phyloP scores from a whole-genome alignment of 2,888 invertebrate species.

The Cerastis leucographa region DNA sequence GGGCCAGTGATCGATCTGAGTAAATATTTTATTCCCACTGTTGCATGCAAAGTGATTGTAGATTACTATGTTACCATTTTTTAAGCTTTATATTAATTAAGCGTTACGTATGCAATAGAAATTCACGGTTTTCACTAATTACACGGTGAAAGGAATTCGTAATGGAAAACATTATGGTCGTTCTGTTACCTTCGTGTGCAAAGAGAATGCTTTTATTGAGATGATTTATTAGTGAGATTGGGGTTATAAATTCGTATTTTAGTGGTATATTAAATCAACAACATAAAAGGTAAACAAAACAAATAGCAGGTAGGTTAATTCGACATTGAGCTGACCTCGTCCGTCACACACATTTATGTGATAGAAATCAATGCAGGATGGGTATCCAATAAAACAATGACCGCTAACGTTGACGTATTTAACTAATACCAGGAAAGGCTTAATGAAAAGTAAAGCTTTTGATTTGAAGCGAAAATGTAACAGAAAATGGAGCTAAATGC shows the following conservation, averaged over 20 bases:
- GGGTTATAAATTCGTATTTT: conserved; percentile 18
- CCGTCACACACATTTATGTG: conserved; percentile 21
- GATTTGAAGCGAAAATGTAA: background rate
- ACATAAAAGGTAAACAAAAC: conserved; percentile 17
- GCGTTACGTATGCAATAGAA: conserved; percentile 59
- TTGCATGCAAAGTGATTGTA: conserved; percentile 80
- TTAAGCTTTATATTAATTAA: conserved; percentile 47
- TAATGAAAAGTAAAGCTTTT: conserved; percentile 1
- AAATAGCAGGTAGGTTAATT: conserved; percentile 6
- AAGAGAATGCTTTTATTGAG: conserved; percentile 46
- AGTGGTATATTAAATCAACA: conserved; percentile 17
- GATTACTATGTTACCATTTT: conserved; percentile 69
- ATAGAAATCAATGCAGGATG: conserved; percentile 27
- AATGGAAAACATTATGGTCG: conserved; percentile 47
- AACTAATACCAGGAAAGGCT: conserved; percentile 14
- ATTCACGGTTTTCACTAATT: conserved; percentile 60
- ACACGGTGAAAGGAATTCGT: conserved; percentile 54
- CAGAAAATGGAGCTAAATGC: background rate
- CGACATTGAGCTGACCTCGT: conserved; percentile 31
- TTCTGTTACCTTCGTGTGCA: conserved; percentile 55
- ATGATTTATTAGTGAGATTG: conserved; percentile 39
- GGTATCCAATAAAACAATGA: conserved; percentile 31
- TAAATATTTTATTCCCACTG: conserved; percentile 86
- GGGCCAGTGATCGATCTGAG: conserved; percentile 87
- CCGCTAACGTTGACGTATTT: background rate